Evolutionary conservation across 2,797 vertebrate genomes (phyloP), one percentile per base, ranked within the genome.

Genomic region (Acomys russatus): DNA sequence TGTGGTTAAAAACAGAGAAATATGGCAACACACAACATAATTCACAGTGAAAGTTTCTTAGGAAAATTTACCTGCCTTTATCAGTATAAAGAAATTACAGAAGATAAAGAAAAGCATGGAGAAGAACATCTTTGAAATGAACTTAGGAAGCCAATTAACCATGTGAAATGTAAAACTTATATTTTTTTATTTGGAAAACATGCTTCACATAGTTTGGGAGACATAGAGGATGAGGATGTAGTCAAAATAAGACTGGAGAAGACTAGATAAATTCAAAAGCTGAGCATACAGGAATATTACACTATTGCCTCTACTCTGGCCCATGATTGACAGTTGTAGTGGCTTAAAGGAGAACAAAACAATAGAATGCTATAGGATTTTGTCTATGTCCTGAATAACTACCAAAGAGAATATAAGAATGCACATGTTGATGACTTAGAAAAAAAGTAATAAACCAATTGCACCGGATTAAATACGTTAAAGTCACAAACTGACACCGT

Each of bases 401-500:
- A 44, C 12, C 74, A 87, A 83, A 12, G 51, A 14, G 5, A 3
- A 88, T 49, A 64, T 33, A 63, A 83, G 89, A 73, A 70, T 20
- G 35, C 1, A 33, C 6, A 73, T 66, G 51, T 51, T 73, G 25
- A 83, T 6, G 7, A 5, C 11, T 86, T n/a, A 51, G n/a, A 44
- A 76, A 90, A 82, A 87, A 61, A 80, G n/a, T 64, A 5, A 87
- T 15, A 88, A 85, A 84, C 44, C 28, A 35, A 93, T 66, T 73
- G 9, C 9, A 51, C 22, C 33, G 91, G 10, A 22, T 83, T 90
- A 79, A 56, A 20, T 23, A 49, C 4, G 6, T 15, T 68, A 3
- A 91, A 74, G 9, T n/a, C 70, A 77, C 56, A 92, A 77, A 71
- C 6, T 38, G 61, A 78, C 35, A 70, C 4, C 1, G 17, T 59